Conservation (phyloP, 2,797 vertebrate genomes). For the Harpagifer antarcticus region DNA sequence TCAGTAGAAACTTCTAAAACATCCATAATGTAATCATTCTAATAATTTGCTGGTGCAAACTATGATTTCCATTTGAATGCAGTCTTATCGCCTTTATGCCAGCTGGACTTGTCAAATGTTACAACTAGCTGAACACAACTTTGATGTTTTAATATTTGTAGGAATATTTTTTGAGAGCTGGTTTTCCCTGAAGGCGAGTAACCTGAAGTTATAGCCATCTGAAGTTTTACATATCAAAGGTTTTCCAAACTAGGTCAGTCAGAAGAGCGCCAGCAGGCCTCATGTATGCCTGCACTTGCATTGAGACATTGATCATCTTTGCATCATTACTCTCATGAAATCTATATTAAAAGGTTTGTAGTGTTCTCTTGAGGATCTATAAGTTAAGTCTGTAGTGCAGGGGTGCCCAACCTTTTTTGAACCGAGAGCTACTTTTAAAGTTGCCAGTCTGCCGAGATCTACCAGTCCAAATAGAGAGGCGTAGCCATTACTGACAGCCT, state of each 20-base stretch:
- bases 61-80: neutral
- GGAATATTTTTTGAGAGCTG: constrained; percentile 6
- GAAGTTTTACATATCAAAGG: constrained; percentile 15
- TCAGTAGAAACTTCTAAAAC: neutral
- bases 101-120: neutral
- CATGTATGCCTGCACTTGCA: no score
- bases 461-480: no score
- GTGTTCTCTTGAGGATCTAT: no score
- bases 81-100: neutral
- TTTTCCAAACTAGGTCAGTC: constrained; percentile 4
- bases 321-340: no score
- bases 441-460: no score
- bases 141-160: constrained; percentile 13
- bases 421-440: no score
- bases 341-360: no score
- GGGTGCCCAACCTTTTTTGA: no score
- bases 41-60: neutral
- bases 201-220: neutral
- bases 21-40: no score
- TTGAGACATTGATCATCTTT: no score
- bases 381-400: no score
- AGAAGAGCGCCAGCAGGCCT: neutral
- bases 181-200: neutral
- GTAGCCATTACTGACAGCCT: no score
- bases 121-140: neutral